Percentiles rank a stretch among this genome's conserved stretches.
phyloP scores from a whole-genome alignment of 2,113 vertebrate genomes.

The Syngnathus typhle region DNA sequence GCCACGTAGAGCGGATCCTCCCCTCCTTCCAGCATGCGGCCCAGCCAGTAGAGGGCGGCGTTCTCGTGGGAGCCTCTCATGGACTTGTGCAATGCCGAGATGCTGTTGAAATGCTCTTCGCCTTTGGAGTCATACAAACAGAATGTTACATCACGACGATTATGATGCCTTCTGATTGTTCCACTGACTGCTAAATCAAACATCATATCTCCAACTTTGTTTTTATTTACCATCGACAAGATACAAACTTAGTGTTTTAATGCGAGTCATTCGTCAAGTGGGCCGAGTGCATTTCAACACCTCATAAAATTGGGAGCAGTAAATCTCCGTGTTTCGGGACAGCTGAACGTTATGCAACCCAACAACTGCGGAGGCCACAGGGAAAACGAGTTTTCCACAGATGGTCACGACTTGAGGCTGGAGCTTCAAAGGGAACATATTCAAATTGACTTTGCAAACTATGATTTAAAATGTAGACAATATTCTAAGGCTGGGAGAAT shows the following conservation, averaged over 20 bases:
- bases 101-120: slow-evolving; percentile 96
- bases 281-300: slow-evolving; percentile 19
- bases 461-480: no score
- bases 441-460: background rate
- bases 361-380: slow-evolving; percentile 12
- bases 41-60: slow-evolving; percentile 94
- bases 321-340: slow-evolving; percentile 38
- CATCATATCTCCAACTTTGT: no score
- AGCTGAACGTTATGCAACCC: slow-evolving; percentile 50
- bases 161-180: no score
- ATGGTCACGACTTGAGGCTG: background rate
- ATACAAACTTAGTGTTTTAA: background rate
- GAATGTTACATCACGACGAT: background rate
- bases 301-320: slow-evolving; percentile 29
- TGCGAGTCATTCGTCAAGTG: slow-evolving; percentile 16
- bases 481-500: no score
- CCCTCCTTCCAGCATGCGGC: slow-evolving; percentile 95
- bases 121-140: slow-evolving; percentile 61
- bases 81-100: slow-evolving; percentile 94
- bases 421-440: background rate
- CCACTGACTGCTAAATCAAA: no score
- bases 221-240: no score
- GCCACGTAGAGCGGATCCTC: slow-evolving; percentile 94
- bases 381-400: background rate
- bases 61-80: slow-evolving; percentile 93